phyloP scores from a whole-genome alignment of 2,888 invertebrate genomes.

The Hydraecia micacea region DNA sequence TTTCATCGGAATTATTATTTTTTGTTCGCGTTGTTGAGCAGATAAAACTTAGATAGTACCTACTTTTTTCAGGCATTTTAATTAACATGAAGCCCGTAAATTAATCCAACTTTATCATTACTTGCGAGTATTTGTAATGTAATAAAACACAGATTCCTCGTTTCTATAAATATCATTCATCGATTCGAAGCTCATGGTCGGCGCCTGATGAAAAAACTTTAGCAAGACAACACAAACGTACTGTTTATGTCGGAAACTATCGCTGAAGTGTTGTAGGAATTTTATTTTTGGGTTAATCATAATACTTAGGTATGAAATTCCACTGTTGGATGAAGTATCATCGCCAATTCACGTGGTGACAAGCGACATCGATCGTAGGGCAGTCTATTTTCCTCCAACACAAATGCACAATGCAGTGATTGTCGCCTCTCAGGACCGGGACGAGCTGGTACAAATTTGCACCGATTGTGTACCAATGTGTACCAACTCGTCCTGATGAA shows the following conservation, averaged over 20 bases:
- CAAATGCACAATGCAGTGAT: not conserved
- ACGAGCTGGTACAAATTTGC: not conserved
- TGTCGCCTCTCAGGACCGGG: not conserved
- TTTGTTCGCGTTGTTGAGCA: not conserved
- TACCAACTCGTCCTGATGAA: not conserved
- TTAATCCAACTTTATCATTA: not conserved
- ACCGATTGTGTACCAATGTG: no score
- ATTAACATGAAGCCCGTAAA: not conserved
- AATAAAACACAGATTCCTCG: not conserved
- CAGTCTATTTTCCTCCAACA: not conserved
- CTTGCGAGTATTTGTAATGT: not conserved
- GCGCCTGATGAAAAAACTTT: slow-evolving; percentile 27
- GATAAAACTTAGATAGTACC: not conserved
- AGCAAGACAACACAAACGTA: slow-evolving; percentile 28
- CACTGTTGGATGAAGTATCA: not conserved
- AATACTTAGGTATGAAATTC: no score
- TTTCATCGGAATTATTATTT: not conserved
- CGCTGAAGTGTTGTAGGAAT: not conserved
- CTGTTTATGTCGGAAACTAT: not conserved
- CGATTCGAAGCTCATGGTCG: not conserved
- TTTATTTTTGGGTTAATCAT: not conserved
- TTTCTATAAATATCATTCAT: not conserved
- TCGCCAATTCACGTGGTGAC: not conserved
- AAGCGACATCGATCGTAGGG: not conserved
- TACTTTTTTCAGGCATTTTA: not conserved